A percentile compares a stretch with the other conserved stretches of the same genome.
Evolutionary conservation across 2,797 vertebrate species (phyloP).

Genomic region (Orestias chungarensis): DNA sequence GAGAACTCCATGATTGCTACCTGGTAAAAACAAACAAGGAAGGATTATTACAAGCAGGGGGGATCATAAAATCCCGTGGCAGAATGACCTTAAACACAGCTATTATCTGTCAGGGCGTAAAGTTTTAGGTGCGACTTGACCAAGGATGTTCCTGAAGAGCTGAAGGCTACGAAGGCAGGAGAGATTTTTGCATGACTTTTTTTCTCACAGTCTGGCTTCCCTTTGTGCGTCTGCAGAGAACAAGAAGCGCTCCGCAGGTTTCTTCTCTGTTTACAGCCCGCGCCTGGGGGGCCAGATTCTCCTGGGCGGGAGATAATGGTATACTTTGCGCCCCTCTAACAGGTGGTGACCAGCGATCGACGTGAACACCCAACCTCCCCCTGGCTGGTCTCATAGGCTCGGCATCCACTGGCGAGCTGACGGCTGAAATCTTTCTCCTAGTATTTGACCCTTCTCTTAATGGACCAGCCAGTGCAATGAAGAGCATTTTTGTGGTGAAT

Average conservation of each 20-base stretch:
- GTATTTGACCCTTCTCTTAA: constrained; percentile 24
- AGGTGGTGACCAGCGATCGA: constrained; percentile 78
- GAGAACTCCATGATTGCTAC: constrained; percentile 27
- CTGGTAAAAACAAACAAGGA: constrained; percentile 35
- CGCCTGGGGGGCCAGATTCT: constrained; percentile 81
- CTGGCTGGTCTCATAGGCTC: constrained; percentile 33
- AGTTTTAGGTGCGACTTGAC: constrained; percentile 66
- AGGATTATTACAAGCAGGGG: constrained; percentile 34
- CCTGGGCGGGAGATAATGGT: constrained; percentile 78
- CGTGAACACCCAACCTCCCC: constrained; percentile 70
- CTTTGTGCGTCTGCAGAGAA: constrained; percentile 44
- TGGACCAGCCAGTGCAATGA: constrained; percentile 48
- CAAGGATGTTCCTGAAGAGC: constrained; percentile 56
- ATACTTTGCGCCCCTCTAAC: constrained; percentile 74
- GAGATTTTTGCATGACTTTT: constrained; percentile 57
- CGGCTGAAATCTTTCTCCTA: constrained; percentile 43
- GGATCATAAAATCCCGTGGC: constrained; percentile 35
- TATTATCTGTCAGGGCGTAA: constrained; percentile 62
- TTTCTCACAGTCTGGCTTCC: constrained; percentile 63
- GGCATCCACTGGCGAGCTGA: constrained; percentile 29
- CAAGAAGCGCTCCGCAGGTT: constrained; percentile 60
- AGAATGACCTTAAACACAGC: constrained; percentile 73
- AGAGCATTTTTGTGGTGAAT: constrained; percentile 53
- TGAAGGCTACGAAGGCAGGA: constrained; percentile 63
- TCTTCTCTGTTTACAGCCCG: constrained; percentile 73